phyloP scores from a whole-genome alignment of 2,113 vertebrate genomes.

The Tinamus guttatus region DNA sequence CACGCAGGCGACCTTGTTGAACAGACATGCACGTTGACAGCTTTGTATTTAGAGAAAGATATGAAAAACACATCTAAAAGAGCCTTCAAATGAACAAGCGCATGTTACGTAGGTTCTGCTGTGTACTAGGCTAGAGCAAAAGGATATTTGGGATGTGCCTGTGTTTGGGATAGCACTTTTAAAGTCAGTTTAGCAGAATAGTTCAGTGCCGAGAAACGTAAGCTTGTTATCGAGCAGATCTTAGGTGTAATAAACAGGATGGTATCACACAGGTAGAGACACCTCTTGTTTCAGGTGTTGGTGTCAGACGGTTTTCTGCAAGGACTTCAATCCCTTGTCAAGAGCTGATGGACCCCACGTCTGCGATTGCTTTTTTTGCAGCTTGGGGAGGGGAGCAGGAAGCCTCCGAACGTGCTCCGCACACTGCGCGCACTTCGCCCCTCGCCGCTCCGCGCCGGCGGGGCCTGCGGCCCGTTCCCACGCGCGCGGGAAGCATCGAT shows the following conservation, averaged over 20 bases:
- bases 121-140: rapidly evolving
- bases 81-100: rapidly evolving
- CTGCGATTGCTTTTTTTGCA: neutral
- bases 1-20: rapidly evolving
- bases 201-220: rapidly evolving
- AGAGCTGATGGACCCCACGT: neutral
- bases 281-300: neutral
- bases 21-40: rapidly evolving
- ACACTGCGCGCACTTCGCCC: rapidly evolving
- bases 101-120: rapidly evolving
- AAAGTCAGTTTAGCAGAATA: rapidly evolving
- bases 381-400: neutral
- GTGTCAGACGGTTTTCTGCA: neutral
- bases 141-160: neutral
- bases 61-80: rapidly evolving
- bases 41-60: neutral
- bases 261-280: rapidly evolving
- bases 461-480: neutral
- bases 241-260: rapidly evolving
- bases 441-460: neutral
- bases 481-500: conserved; percentile 57
- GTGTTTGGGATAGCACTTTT: rapidly evolving
- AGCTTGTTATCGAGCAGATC: neutral
- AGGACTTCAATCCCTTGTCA: neutral
- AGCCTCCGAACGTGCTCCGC: neutral